Evolutionary conservation across 2,888 invertebrate species (phyloP), one percentile per base, ranked within the genome.

Genomic region (Cataglyphis cursor): DNA sequence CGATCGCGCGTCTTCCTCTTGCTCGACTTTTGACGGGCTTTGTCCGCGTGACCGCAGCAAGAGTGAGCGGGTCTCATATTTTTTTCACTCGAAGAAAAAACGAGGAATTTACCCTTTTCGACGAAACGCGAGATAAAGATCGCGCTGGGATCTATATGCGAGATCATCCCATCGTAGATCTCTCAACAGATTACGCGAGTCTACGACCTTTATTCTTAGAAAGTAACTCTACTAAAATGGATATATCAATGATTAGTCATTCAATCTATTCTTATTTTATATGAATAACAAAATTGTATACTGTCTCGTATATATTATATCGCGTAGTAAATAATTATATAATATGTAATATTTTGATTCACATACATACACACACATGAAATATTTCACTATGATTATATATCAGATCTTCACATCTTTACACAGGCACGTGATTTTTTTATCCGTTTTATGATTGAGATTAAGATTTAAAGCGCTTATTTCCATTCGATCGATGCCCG

Each of bases 21-120:
- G 35, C 70, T 31, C 44, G 78, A 70, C 70, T 78, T 65, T 21
- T 78, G 57, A 41, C 57, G 24, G 24, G 78, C 44, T 68, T 78
- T 78, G 68, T 74, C 35, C 51, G 28, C 41, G 35, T 24, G 24
- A 38, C n/a, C 28, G 57, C 28, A 18, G n/a, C n/a, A 2, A 51
- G 6, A 51, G n/a, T n/a, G 51, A 51, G 51, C 35, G 12, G 18
- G 12, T 76, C 38, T 41, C 59, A 44, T 68, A 35, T 66, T 70
- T 78, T 59, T 59, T 78, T 70, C 31, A 28, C 57, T 51, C 31
- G 57, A 44, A 35, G 59, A 1, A 59, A 41, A 21, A 54, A 59
- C 68, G 31, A 70, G 35, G 44, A 70, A 44, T 59, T 78, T 78
- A 41, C 24, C 12, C 38, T 68, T 35, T 70, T 35, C 10, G 24